A percentile compares a stretch with the other conserved stretches of the same genome.
phyloP scores from a whole-genome alignment of 2,888 invertebrate species.

The Cephus nigrinus region DNA sequence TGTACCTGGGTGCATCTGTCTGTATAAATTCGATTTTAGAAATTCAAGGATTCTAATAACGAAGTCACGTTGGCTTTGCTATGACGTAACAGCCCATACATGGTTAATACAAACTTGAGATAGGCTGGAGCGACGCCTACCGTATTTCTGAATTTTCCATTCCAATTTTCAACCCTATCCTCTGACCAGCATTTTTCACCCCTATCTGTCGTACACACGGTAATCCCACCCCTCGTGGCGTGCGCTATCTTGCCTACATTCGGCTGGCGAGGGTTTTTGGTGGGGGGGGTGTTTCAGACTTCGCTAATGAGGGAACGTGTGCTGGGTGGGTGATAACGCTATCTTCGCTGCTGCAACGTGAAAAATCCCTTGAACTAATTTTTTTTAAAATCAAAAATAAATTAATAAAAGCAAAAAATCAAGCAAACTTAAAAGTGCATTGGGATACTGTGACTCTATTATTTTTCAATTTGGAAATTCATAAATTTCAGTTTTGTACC shows the following conservation, averaged over 20 bases:
- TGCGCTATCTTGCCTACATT: slow-evolving; percentile 21
- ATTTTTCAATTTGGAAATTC: too few species aligned
- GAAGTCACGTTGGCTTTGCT: background rate
- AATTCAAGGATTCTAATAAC: too few species aligned
- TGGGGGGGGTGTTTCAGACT: slow-evolving; percentile 23
- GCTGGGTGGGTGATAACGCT: slow-evolving; percentile 49
- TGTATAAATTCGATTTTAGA: too few species aligned
- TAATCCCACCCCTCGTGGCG: background rate
- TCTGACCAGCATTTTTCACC: slow-evolving; percentile 26
- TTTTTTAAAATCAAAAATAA: background rate
- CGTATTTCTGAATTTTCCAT: slow-evolving; percentile 30
- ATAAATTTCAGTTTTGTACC: too few species aligned
- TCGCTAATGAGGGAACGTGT: slow-evolving; percentile 53
- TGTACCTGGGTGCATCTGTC: too few species aligned
- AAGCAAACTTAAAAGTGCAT: background rate
- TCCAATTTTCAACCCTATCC: slow-evolving; percentile 18
- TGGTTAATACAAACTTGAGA: background rate
- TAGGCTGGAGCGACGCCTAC: background rate
- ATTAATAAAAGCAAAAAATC: background rate
- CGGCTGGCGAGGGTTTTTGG: background rate
- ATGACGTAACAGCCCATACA: background rate
- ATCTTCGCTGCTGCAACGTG: slow-evolving; percentile 29
- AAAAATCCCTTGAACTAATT: slow-evolving; percentile 21
- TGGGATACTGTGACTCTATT: background rate
- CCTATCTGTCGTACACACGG: slow-evolving; percentile 23